Base-by-base conservation (phyloP, 1,140 invertebrate genomes). In the Trichonephila inaurata region DNA sequence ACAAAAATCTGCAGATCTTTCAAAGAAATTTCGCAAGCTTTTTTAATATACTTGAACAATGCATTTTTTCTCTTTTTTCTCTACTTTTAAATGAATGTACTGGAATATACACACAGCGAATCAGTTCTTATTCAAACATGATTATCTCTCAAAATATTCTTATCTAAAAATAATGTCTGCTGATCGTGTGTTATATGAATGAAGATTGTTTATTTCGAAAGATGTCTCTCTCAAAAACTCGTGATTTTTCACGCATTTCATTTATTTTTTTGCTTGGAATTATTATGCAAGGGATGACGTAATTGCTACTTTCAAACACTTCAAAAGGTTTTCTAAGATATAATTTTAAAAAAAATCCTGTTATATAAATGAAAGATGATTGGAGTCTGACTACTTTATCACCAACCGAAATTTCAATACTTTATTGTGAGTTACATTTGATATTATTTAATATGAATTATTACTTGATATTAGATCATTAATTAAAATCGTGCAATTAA, bases 111-210 rank as follows among this genome's bases (percentile, higher is more conserved):
- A 77, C 18, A 33, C 28, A 19, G 72, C 28, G 72, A 28, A 77
- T 77, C 72, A 77, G 72, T 77, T 40, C 33, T 77, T 77, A 77
- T 77, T 77, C 72, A 77, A 77, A 77, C 72, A 77, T 14, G 28
- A 77, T 77, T 77, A 77, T 77, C 72, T 33, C 4, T 40, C 1
- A 40, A 77, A 33, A 18, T 24, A 60, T 85, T 58, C 58, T 85
- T 85, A 85, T 85, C 83, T 60, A 19, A 40, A 58, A 85, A 58
- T 85, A 85, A 85, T 85, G 83, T 85, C 83, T 85, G 83, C 51
- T 85, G 83, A 85, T 85, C 61, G 28, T 28, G 28, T 28, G 28
- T 85, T 61, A 51, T 21, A 24, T 16, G 51, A 85, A 85, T 85
- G 83, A 85, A 85, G 12, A 85, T n/a, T 77, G 72, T 77, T 77